Conservation (phyloP, 2,797 vertebrate genomes). For the Rhynchotus rufescens region DNA sequence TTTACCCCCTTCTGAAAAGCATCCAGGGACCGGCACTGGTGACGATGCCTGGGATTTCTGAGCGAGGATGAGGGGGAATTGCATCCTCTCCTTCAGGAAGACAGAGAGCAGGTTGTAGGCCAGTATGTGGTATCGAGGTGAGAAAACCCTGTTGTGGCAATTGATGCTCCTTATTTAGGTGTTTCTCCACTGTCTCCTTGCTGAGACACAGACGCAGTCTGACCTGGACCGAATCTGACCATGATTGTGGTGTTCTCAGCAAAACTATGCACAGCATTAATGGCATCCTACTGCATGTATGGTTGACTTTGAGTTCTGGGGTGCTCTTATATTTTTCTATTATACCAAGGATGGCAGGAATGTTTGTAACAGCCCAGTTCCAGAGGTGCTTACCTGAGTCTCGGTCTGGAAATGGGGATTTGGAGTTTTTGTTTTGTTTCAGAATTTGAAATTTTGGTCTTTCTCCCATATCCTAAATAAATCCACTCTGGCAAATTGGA, state of each 20-base stretch:
- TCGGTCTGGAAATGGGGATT: not conserved
- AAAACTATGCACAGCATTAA: not conserved
- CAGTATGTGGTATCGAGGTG: too few relatives aligned
- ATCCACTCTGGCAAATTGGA: not conserved
- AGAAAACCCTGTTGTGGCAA: accelerated
- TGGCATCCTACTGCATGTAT: not conserved
- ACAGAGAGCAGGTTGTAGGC: not conserved
- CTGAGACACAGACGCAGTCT: not conserved
- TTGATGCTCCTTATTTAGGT: not conserved
- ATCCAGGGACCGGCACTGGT: not conserved
- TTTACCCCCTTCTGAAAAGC: not conserved
- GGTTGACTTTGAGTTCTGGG: not conserved
- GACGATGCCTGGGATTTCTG: not conserved
- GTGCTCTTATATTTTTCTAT: not conserved
- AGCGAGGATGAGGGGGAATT: not conserved
- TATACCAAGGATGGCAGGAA: too few relatives aligned
- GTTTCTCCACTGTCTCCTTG: not conserved
- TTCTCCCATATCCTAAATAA: not conserved
- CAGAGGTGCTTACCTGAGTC: not conserved
- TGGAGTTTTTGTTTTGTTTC: not conserved
- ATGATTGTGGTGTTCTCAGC: not conserved
- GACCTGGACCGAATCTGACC: too few relatives aligned
- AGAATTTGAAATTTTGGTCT: not conserved
- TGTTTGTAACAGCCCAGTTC: not conserved
- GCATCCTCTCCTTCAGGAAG: not conserved